These are phyloP conservation scores for Philereme vetulata DNA, from an alignment of 2,888 invertebrate species.

Conservation along the genomic window DNA sequence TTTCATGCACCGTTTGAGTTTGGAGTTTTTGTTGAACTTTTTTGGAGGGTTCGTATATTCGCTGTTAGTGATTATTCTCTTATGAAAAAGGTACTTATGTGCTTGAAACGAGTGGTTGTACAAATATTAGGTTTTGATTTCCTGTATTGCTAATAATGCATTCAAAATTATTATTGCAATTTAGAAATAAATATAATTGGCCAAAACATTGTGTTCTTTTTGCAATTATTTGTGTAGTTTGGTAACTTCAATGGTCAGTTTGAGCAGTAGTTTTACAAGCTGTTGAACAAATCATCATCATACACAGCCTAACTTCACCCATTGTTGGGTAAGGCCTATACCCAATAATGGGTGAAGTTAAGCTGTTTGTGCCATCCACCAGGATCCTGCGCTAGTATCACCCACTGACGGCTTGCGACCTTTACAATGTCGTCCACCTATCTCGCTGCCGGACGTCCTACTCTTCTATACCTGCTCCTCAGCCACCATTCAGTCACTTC, in stretches of 20 bases:
- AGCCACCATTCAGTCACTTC: too few species aligned
- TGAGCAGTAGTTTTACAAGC: conserved; percentile 18
- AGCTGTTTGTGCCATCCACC: too few species aligned
- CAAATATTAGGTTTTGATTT: conserved; percentile 60
- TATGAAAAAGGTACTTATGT: conserved; percentile 49
- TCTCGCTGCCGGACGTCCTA: too few species aligned
- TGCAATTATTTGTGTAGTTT: conserved; percentile 12
- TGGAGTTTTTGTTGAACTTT: conserved; percentile 60
- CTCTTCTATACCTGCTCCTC: too few species aligned
- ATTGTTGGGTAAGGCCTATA: too few species aligned
- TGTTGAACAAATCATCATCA: conserved; percentile 13
- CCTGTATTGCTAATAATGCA: conserved; percentile 56
- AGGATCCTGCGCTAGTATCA: too few species aligned
- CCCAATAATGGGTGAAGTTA: too few species aligned
- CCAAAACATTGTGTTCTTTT: conserved; percentile 17
- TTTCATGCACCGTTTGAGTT: conserved; percentile 74
- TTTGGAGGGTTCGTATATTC: conserved; percentile 57
- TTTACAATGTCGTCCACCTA: too few species aligned
- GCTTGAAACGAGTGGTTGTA: conserved; percentile 50
- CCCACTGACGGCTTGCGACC: too few species aligned
- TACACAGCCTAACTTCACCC: too few species aligned
- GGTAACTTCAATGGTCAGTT: conserved; percentile 17
- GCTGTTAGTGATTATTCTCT: conserved; percentile 56
- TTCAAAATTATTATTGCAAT: conserved; percentile 20
- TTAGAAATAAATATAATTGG: conserved; percentile 22